Evolutionary conservation across 2,797 vertebrate genomes (phyloP).

Genomic region (Hydrolagus colliei): DNA sequence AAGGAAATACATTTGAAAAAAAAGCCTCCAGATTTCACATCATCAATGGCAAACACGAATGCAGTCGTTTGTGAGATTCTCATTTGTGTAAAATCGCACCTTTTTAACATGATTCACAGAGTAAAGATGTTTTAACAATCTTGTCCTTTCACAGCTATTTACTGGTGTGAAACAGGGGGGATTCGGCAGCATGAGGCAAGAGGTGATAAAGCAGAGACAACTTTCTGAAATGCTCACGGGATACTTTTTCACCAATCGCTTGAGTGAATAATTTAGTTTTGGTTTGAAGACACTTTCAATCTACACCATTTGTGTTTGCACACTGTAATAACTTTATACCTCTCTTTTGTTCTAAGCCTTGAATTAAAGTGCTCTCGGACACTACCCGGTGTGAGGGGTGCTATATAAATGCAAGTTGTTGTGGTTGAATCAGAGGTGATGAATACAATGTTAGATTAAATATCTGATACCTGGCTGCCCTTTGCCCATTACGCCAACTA

Average conservation of each 20-base stretch:
- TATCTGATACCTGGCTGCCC: neutral
- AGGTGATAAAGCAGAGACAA: neutral
- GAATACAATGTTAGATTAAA: neutral
- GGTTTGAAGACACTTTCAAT: neutral
- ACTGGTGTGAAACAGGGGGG: neutral
- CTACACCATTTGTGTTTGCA: too few relatives aligned
- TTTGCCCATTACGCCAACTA: neutral
- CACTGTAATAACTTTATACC: too few relatives aligned
- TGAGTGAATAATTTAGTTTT: neutral
- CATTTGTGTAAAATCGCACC: neutral
- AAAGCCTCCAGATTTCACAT: neutral
- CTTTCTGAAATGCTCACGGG: neutral
- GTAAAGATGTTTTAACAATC: neutral
- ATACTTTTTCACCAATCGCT: neutral
- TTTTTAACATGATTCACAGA: constrained; percentile 3
- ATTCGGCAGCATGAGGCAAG: neutral
- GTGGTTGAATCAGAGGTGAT: neutral
- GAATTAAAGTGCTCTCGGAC: neutral
- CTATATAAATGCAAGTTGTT: too few relatives aligned
- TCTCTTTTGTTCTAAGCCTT: neutral
- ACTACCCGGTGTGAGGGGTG: too few relatives aligned
- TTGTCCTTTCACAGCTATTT: neutral
- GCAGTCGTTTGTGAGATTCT: neutral
- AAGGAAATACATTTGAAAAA: neutral
- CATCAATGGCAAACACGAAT: neutral